phyloP scores from a whole-genome alignment of 1,140 invertebrate species.

The Idris sp. region DNA sequence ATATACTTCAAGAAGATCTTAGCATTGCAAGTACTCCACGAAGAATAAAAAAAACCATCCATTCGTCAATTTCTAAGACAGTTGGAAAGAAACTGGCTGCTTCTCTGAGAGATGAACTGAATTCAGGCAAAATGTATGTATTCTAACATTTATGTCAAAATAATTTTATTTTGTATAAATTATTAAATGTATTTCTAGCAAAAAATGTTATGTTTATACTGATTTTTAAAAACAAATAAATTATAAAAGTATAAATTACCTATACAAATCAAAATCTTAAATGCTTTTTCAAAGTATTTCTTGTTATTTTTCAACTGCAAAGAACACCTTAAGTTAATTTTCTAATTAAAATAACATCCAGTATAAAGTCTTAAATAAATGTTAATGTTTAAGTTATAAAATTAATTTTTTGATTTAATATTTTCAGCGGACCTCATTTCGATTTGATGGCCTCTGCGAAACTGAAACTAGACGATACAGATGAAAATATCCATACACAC shows the following conservation, averaged over 20 bases:
- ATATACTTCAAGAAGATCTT: conserved; percentile 84
- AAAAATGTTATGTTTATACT: too few species aligned
- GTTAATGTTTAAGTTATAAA: conserved; percentile 17
- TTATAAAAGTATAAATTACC: too few species aligned
- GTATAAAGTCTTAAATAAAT: too few species aligned
- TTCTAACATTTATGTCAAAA: too few species aligned
- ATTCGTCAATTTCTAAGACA: conserved; percentile 84
- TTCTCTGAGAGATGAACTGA: conserved; percentile 79
- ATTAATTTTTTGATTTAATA: conserved; percentile 7
- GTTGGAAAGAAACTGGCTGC: conserved; percentile 83
- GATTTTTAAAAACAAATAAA: too few species aligned
- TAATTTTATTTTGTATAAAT: too few species aligned
- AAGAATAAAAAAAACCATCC: conserved; percentile 84
- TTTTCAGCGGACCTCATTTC: conserved; percentile 83
- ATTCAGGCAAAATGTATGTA: conserved; percentile 77
- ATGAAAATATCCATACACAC: conserved; percentile 80
- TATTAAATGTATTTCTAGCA: too few species aligned
- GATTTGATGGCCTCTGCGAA: conserved; percentile 83
- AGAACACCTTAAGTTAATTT: too few species aligned
- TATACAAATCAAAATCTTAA: too few species aligned
- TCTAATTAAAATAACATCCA: too few species aligned
- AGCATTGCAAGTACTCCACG: conserved; percentile 84
- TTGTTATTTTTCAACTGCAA: too few species aligned
- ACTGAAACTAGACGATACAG: conserved; percentile 81
- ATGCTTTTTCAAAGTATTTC: too few species aligned